Evolutionary conservation across 1,140 invertebrate species (phyloP), one percentile per base, ranked within the genome.

Genomic region (Coptotermes formosanus): DNA sequence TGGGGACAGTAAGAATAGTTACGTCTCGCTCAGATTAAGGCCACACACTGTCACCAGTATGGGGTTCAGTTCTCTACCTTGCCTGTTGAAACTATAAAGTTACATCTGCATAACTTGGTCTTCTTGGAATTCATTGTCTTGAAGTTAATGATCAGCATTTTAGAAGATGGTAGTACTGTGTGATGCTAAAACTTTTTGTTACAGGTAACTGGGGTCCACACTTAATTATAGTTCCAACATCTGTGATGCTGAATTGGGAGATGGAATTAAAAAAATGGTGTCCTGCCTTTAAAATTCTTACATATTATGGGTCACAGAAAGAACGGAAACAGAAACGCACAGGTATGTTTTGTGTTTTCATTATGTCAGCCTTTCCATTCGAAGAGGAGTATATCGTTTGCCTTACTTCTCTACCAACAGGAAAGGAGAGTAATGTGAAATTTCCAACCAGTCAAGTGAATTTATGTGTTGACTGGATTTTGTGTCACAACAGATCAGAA

Each of bases 181-280:
- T 55, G 52, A 55, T 19, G 14, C 52, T 16, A 19, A 4, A 82
- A 82, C 43, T 6, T 82, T 14, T 82, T 82, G 30, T 85, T 45
- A 16, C 88, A 93, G 93, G 93, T 86, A 93, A 95, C 90, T 99
- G 99, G 99, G 99, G 99, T 43, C 99, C 99, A 83, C 99, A 99
- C 94, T 93, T 99, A 19, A 98, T 99, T 88, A 97, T 99, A 87
- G 99, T 99, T 87, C 99, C 99, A 85, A 99, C 99, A 19, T 99
- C 98, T 89, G 99, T 99, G n/a, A 99, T 99, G 97, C 93, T 99
- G 59, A 99, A 99, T 92, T 99, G 99, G 99, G 99, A 99, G 92
- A 99, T 99, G 97, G 99, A 99, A 91, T 98, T 99, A 89, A 99
- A 99, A 91, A 99, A 99, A 91, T 99, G 99, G 99, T 99, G 98